Conservation (phyloP, 2,797 vertebrate genomes). For the Okamejei kenojei region DNA sequence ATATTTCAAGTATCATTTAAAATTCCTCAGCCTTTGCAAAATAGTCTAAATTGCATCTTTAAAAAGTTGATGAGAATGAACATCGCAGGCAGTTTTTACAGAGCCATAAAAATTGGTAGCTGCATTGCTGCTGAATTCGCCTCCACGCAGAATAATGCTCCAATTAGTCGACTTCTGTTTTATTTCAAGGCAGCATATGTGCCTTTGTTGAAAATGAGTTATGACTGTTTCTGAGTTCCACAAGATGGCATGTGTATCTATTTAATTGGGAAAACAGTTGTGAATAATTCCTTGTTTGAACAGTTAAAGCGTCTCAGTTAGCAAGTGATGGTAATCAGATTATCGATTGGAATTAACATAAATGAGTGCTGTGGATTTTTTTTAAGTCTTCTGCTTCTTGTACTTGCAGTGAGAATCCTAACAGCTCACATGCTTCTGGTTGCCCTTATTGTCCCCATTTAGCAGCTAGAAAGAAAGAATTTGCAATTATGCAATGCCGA, state of each 20-base stretch:
- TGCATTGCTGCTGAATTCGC: neutral
- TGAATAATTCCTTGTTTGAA: conserved; percentile 28
- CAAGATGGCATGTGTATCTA: conserved; percentile 36
- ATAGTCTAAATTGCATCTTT: conserved; percentile 21
- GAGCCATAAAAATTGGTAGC: neutral
- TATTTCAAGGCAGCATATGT: conserved; percentile 30
- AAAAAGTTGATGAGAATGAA: conserved; percentile 29
- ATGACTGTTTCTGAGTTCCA: conserved; percentile 30
- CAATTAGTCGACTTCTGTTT: conserved; percentile 27
- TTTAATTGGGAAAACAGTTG: conserved; percentile 36
- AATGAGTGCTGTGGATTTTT: neutral
- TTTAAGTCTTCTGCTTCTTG: neutral
- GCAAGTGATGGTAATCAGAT: conserved; percentile 33
- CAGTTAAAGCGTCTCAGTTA: conserved; percentile 27
- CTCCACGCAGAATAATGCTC: neutral
- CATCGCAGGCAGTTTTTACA: conserved; percentile 24
- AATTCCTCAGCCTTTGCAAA: conserved; percentile 26
- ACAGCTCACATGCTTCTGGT: neutral
- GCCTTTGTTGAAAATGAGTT: conserved; percentile 33
- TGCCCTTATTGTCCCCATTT: neutral
- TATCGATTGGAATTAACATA: conserved; percentile 33
- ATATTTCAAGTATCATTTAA: conserved; percentile 16
- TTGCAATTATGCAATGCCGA: neutral
- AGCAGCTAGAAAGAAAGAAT: neutral
- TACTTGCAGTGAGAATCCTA: neutral